These are phyloP conservation scores for Drosophila kambysellisi DNA, from an alignment of 2,888 invertebrate genomes.

Conservation along the genomic window DNA sequence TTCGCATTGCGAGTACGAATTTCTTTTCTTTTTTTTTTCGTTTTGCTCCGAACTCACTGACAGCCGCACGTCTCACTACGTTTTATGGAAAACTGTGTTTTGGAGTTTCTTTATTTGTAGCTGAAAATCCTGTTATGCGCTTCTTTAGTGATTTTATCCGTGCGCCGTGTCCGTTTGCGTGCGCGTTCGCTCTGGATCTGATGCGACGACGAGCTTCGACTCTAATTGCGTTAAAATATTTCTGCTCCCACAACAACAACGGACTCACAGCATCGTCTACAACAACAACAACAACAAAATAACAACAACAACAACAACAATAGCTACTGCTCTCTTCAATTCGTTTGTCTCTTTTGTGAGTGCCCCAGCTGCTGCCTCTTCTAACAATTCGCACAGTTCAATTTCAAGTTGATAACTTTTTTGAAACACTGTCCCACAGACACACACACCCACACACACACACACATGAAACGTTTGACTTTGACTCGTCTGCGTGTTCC, in stretches of 20 bases:
- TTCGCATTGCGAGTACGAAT: conserved; percentile 31
- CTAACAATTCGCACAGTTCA: conserved; percentile 69
- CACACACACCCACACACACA: conserved; percentile 9
- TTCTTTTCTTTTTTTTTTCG: not conserved
- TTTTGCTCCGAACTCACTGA: conserved; percentile 12
- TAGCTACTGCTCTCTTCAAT: conserved; percentile 66
- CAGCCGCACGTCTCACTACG: conserved; percentile 25
- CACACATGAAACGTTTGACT: conserved; percentile 36
- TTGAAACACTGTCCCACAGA: conserved; percentile 36
- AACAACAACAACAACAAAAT: conserved; percentile 31
- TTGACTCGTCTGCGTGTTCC: conserved; percentile 49
- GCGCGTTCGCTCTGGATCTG: conserved; percentile 80
- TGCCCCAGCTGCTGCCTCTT: conserved; percentile 41
- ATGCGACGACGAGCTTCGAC: conserved; percentile 66
- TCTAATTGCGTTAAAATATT: conserved; percentile 83
- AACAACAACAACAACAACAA: conserved; percentile 39
- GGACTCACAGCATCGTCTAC: conserved; percentile 45
- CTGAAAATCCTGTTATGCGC: conserved; percentile 19
- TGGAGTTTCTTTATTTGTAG: conserved; percentile 2
- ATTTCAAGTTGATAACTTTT: conserved; percentile 76
- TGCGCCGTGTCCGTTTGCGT: conserved; percentile 74
- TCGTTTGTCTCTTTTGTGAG: conserved; percentile 54
- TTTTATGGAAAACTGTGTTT: conserved; percentile 26
- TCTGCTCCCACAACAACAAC: conserved; percentile 76
- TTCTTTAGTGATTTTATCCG: conserved; percentile 66